A percentile compares a stretch with the other conserved stretches of the same genome.
These are phyloP conservation scores for Sinocyclocheilus grahami DNA, from an alignment of 2,113 vertebrate genomes.

Conservation along the genomic window DNA sequence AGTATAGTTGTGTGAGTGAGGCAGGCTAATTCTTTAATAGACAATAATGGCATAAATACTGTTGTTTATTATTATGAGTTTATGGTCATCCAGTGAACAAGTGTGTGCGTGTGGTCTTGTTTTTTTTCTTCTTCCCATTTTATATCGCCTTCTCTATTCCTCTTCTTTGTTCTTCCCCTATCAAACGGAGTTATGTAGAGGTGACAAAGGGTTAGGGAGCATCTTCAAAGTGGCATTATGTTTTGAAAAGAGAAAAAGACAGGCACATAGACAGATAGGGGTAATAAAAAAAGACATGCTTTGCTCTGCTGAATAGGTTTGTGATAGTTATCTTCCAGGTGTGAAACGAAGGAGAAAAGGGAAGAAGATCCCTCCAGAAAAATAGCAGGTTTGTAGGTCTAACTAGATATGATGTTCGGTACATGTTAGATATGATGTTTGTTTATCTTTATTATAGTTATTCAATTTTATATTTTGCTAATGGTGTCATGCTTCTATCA, in stretches of 20 bases:
- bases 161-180: constrained; percentile 54
- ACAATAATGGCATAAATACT: constrained; percentile 39
- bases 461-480: background rate
- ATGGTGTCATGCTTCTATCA: background rate
- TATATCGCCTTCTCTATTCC: constrained; percentile 30
- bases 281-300: constrained; percentile 45
- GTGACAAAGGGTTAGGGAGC: constrained; percentile 50
- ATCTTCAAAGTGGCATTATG: constrained; percentile 65
- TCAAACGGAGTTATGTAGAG: constrained; percentile 53
- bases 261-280: constrained; percentile 50
- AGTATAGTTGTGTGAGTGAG: background rate
- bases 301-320: constrained; percentile 50
- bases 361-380: background rate
- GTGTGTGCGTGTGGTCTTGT: constrained; percentile 63
- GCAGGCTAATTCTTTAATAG: constrained; percentile 2
- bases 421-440: background rate
- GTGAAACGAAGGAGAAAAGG: constrained; percentile 59
- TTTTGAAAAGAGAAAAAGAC: constrained; percentile 23
- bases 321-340: constrained; percentile 71
- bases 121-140: constrained; percentile 28
- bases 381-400: background rate
- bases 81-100: constrained; percentile 33
- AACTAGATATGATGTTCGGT: background rate
- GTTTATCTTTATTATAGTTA: background rate
- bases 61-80: background rate